phyloP scores from a whole-genome alignment of 2,888 invertebrate genomes.

The Spisula solida region DNA sequence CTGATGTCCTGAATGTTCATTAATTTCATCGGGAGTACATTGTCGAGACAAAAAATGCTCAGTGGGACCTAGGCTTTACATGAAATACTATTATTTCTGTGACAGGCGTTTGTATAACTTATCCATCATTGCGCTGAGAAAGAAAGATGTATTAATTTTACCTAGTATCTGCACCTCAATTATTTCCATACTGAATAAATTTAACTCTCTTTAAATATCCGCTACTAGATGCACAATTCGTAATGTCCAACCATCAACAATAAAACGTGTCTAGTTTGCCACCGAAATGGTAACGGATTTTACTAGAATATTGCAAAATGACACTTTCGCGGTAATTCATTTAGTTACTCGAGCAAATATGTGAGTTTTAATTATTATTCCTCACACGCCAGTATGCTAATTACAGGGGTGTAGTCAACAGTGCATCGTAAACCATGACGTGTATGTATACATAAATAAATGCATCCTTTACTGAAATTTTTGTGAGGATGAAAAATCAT shows the following conservation, averaged over 20 bases:
- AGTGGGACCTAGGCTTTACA: no score
- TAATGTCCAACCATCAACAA: no score
- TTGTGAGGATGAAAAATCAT: constrained; percentile 9
- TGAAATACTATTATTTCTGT: neutral
- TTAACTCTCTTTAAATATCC: neutral
- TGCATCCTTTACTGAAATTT: neutral
- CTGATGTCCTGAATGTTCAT: no score
- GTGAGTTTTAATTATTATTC: constrained; percentile 10
- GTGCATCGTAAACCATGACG: neutral
- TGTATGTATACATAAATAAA: neutral
- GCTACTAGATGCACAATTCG: no score
- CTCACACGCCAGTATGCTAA: neutral
- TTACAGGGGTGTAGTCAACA: neutral
- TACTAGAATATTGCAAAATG: no score
- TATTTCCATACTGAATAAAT: neutral
- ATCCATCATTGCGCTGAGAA: neutral
- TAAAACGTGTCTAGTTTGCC: no score
- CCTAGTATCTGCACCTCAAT: neutral
- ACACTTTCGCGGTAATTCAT: neutral
- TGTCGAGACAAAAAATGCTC: no score
- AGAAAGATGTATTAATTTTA: neutral
- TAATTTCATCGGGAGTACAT: no score
- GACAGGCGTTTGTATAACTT: neutral
- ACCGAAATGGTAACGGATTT: no score
- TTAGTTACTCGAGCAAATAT: neutral